Evolutionary conservation across 1,140 invertebrate genomes (phyloP).

Genomic region (Coelopa frigida): DNA sequence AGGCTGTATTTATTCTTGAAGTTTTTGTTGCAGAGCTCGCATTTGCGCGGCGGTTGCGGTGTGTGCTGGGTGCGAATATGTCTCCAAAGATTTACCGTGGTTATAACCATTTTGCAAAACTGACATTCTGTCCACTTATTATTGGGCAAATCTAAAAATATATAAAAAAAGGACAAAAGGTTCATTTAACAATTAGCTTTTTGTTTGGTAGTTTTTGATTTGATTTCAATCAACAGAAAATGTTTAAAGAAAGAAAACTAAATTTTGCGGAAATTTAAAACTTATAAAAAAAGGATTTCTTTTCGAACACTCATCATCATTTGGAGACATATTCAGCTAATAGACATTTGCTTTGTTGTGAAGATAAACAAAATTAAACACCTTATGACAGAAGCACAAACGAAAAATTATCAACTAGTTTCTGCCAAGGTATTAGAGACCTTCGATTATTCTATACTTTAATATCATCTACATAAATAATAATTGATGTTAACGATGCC

Average conservation of each 20-base stretch:
- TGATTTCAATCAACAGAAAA: neutral
- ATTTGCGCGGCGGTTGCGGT: constrained; percentile 43
- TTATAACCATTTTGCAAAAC: constrained; percentile 46
- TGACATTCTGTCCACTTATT: constrained; percentile 47
- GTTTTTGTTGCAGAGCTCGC: constrained; percentile 44
- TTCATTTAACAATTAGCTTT: too few relatives aligned
- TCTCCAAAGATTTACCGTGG: constrained; percentile 46
- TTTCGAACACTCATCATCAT: constrained; percentile 1
- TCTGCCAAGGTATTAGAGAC: too few relatives aligned
- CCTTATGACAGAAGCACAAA: too few relatives aligned
- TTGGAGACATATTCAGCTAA: constrained; percentile 44
- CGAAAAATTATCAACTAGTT: too few relatives aligned
- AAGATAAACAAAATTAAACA: too few relatives aligned
- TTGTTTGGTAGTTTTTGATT: too few relatives aligned
- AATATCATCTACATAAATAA: too few relatives aligned
- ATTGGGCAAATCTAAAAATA: constrained; percentile 46
- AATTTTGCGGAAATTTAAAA: neutral
- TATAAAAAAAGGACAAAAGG: constrained; percentile 33
- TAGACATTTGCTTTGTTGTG: too few relatives aligned
- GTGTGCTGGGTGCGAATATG: constrained; percentile 47
- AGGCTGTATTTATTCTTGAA: constrained; percentile 45
- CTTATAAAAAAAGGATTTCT: neutral
- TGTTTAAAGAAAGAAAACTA: neutral
- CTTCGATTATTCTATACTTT: too few relatives aligned
- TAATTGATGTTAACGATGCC: too few relatives aligned